These are phyloP conservation scores for Saturnia pavonia DNA, from an alignment of 2,888 invertebrate genomes.

Conservation along the genomic window DNA sequence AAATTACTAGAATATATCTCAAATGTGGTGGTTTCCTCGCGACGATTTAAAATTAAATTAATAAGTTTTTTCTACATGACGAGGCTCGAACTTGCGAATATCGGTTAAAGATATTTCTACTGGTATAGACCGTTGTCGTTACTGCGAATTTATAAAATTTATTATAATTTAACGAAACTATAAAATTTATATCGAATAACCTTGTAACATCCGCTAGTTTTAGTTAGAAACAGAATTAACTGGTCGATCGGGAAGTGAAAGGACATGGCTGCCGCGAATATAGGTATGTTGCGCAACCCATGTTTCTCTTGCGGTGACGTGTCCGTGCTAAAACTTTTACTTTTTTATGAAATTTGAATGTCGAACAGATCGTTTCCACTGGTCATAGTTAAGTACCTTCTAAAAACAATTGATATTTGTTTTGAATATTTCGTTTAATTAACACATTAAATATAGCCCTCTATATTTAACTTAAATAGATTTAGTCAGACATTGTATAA, in stretches of 20 bases:
- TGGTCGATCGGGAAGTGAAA: conserved; percentile 23
- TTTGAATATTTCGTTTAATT: not conserved
- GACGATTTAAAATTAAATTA: no score
- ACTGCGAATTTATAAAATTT: not conserved
- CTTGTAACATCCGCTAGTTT: conserved; percentile 8
- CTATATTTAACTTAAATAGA: not conserved
- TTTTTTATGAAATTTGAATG: conserved; percentile 17
- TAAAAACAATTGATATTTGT: not conserved
- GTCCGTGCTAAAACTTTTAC: conserved; percentile 21
- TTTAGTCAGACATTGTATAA: no score
- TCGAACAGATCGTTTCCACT: not conserved
- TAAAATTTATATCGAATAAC: not conserved
- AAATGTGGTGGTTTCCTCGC: no score
- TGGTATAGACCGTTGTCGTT: not conserved
- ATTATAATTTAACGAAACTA: not conserved
- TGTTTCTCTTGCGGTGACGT: conserved; percentile 23
- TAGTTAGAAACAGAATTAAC: conserved; percentile 16
- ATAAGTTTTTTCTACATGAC: no score
- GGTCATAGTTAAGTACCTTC: not conserved
- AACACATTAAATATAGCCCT: not conserved
- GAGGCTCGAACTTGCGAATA: no score
- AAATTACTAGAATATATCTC: no score
- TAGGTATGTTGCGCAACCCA: conserved; percentile 22
- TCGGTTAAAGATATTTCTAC: no score
- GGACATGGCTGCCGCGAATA: conserved; percentile 20